Percentiles rank a stretch among this genome's conserved stretches.
Conservation (phyloP, 2,888 invertebrate genomes). For the Gymnosoma rotundatum region DNA sequence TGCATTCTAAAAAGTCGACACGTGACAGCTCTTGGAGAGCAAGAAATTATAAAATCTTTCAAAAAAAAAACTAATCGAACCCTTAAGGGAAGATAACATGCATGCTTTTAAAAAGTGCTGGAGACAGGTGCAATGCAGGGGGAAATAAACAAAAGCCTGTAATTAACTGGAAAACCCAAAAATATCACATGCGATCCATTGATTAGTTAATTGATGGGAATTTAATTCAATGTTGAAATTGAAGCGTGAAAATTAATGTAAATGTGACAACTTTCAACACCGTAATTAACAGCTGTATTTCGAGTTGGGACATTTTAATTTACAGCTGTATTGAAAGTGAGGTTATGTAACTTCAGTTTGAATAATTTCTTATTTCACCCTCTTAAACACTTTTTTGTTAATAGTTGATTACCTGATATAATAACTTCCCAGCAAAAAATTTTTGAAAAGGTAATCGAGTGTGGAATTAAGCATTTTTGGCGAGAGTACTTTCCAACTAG, state of each 20-base stretch:
- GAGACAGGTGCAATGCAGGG: constrained; percentile 40
- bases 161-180: constrained; percentile 22
- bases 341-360: no score
- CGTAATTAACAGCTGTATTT: constrained; percentile 37
- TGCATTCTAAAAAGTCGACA: constrained; percentile 9
- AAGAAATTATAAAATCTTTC: background rate
- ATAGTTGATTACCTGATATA: no score
- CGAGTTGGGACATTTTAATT: no score
- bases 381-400: no score
- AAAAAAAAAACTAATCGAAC: constrained; percentile 7
- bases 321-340: no score
- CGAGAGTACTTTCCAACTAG: no score
- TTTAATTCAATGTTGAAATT: constrained; percentile 25
- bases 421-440: no score
- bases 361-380: no score
- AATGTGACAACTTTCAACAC: constrained; percentile 10
- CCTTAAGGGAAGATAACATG: no score
- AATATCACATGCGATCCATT: background rate
- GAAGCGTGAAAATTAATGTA: background rate
- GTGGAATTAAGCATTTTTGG: no score
- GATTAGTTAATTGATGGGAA: constrained; percentile 22
- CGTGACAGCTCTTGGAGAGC: constrained; percentile 31
- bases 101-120: no score
- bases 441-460: no score
- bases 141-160: constrained; percentile 10